These are phyloP conservation scores for Sinocyclocheilus grahami DNA, from an alignment of 2,113 vertebrate genomes.

Conservation along the genomic window DNA sequence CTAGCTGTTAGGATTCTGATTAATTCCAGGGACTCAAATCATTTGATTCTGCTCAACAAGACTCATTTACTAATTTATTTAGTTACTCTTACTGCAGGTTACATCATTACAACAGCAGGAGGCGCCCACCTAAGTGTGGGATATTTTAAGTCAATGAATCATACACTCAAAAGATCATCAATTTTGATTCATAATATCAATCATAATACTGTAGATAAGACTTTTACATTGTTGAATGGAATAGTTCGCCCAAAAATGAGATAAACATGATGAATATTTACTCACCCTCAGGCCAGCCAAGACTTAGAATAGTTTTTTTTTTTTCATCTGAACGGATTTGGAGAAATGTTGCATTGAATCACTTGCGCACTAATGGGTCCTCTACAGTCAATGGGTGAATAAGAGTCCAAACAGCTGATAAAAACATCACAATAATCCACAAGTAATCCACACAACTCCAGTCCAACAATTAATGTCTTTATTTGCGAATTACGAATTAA, in stretches of 20 bases:
- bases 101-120: not conserved
- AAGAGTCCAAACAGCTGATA: too few species aligned
- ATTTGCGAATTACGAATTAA: too few species aligned
- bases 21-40: not conserved
- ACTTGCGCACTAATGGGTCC: too few species aligned
- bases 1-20: not conserved
- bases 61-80: not conserved
- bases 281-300: not conserved
- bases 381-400: too few species aligned
- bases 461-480: too few species aligned
- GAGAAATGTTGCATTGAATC: too few species aligned
- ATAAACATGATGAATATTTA: not conserved
- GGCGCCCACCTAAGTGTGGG: not conserved
- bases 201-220: not conserved
- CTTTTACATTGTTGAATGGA: not conserved
- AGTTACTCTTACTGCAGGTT: not conserved
- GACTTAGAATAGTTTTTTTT: too few species aligned
- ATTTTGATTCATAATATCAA: conserved; percentile 7
- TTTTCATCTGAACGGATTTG: too few species aligned
- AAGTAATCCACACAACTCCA: too few species aligned
- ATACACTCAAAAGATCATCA: not conserved
- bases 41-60: not conserved
- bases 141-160: not conserved
- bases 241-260: not conserved
- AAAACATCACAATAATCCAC: too few species aligned